Evolutionary conservation across 2,888 invertebrate genomes (phyloP).

Genomic region (Spisula subtruncata): DNA sequence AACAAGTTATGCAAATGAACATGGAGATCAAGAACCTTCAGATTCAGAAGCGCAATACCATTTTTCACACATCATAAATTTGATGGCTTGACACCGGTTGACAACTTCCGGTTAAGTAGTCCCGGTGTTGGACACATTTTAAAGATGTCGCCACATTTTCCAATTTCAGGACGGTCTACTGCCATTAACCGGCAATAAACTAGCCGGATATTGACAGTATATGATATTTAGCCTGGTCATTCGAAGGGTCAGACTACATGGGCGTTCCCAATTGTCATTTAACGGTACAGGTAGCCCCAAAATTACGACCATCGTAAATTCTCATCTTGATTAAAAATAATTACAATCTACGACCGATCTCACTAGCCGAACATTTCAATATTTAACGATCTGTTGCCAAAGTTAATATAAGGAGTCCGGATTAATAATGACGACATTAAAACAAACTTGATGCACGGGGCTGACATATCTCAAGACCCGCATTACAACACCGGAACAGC

Average conservation of each 20-base stretch:
- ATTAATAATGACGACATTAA: slow-evolving; percentile 48
- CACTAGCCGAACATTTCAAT: slow-evolving; percentile 20
- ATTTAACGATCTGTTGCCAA: slow-evolving; percentile 38
- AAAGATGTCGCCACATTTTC: slow-evolving; percentile 59
- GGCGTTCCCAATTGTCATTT: slow-evolving; percentile 58
- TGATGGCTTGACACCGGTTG: slow-evolving; percentile 64
- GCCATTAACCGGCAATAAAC: slow-evolving; percentile 63
- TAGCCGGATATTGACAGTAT: slow-evolving; percentile 53
- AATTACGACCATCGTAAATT: slow-evolving; percentile 45
- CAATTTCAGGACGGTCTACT: slow-evolving; percentile 59
- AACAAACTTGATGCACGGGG: slow-evolving; percentile 26
- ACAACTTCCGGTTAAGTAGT: slow-evolving; percentile 69
- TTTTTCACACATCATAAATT: slow-evolving; percentile 59
- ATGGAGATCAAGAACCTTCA: neutral
- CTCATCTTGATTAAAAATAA: slow-evolving; percentile 34
- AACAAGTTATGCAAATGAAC: slow-evolving; percentile 43
- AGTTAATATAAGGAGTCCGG: slow-evolving; percentile 27
- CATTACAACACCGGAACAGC: slow-evolving; percentile 40
- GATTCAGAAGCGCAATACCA: slow-evolving; percentile 11
- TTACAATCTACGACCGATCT: slow-evolving; percentile 2
- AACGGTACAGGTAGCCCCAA: slow-evolving; percentile 58
- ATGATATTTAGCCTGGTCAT: slow-evolving; percentile 64
- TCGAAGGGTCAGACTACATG: slow-evolving; percentile 52
- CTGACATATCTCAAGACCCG: slow-evolving; percentile 39
- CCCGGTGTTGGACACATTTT: slow-evolving; percentile 42